Percentiles rank a stretch among this genome's conserved stretches.
Conservation (phyloP, 2,888 invertebrate genomes). For the Maniola hyperantus region DNA sequence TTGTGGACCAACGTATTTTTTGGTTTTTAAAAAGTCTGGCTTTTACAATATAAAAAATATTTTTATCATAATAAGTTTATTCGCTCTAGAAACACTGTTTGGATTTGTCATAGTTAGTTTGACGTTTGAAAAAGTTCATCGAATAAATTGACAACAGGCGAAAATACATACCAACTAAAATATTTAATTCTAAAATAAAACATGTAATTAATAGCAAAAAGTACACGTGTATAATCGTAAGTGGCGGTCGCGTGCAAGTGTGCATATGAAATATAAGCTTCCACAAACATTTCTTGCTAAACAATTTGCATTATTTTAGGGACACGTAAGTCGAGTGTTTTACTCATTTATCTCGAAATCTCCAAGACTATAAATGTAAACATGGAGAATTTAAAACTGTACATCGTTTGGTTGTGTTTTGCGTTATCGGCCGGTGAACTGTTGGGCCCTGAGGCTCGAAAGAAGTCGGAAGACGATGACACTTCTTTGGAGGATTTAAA, state of each 20-base stretch:
- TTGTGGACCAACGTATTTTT: no score
- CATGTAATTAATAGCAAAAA: constrained; percentile 38
- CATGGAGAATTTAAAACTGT: constrained; percentile 59
- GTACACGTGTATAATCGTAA: constrained; percentile 48
- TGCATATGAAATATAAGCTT: constrained; percentile 23
- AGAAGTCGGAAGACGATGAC: constrained; percentile 57
- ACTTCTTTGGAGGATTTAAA: constrained; percentile 49
- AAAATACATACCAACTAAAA: not conserved
- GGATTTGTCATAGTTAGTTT: not conserved
- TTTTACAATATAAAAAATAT: no score
- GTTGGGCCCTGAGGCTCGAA: constrained; percentile 61
- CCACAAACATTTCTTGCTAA: constrained; percentile 19
- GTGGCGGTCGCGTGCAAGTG: constrained; percentile 37
- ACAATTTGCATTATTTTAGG: constrained; percentile 42
- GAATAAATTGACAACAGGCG: not conserved
- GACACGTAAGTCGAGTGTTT: constrained; percentile 72
- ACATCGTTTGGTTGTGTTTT: constrained; percentile 58
- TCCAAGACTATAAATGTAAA: constrained; percentile 42
- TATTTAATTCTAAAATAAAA: constrained; percentile 29
- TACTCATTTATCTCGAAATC: constrained; percentile 43
- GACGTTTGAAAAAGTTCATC: not conserved
- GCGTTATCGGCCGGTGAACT: constrained; percentile 60
- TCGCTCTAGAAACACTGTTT: no score
- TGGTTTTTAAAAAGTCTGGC: no score
- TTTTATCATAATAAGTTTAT: no score